Base-by-base conservation (phyloP, 2,113 vertebrate species). In the Takifugu flavidus region DNA sequence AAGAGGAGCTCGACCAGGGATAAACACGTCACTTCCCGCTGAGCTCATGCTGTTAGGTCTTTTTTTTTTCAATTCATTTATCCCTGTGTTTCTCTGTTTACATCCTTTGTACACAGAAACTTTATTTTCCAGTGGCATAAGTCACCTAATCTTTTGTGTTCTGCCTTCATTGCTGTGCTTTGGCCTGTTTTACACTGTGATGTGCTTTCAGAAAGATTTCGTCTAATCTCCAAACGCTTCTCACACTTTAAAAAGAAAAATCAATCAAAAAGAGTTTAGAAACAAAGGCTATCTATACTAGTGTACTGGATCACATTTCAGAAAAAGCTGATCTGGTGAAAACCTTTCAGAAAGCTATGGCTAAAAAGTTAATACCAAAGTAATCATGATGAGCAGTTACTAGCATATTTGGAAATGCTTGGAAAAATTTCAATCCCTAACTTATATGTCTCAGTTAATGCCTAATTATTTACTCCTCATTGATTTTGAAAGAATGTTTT, bases 221-320 rank as follows among this genome's bases (percentile, higher is more conserved):
- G 8, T 11, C 29, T 26, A 4, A 20, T 26, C 54, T 60, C 44
- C 43, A 46, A 29, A 49, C 12, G 25, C 29, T 52, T 28, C 29
- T 14, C 4, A 4, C 45, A 31, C 46, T 62, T 55, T 58, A 12
- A 63, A 43, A 57, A 67, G 11, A 62, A 43, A 62, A 72, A 67
- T 13, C 65, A 58, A 78, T 78, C 66, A 62, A 58, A 65, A 55
- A 65, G n/a, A 61, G 52, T 63, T 76, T 42, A 55, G 52, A 70
- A 62, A 65, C 53, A 57, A 27, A 13, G 57, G 49, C 53, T 61
- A 25, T 27, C 49, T 39, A 49, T 27, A 67, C 49, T 59, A 39
- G 64, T 65, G 65, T 45, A 34, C 42, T 59, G 52, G 25, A n/a
- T 56, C 42, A 44, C 62, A 57, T 73, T 69, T 54, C 49, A 62